Percentiles rank a stretch among this genome's conserved stretches.
phyloP scores from a whole-genome alignment of 2,113 vertebrate genomes.

The Cettia cetti region DNA sequence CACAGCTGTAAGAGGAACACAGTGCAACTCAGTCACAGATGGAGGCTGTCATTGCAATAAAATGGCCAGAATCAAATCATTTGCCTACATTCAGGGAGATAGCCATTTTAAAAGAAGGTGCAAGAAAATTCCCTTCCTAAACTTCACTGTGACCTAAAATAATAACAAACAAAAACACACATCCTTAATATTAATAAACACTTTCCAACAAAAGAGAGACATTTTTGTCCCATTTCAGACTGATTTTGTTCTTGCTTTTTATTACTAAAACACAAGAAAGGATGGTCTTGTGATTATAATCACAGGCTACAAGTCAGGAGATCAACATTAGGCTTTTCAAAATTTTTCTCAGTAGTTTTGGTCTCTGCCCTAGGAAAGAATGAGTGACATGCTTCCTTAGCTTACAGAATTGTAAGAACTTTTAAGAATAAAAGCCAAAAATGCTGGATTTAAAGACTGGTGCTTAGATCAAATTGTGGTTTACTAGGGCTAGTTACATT shows the following conservation, averaged over 20 bases:
- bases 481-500: not conserved
- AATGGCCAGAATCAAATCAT: not conserved
- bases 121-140: not conserved
- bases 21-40: not conserved
- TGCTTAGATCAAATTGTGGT: not conserved
- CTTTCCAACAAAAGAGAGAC: not conserved
- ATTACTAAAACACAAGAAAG: not conserved
- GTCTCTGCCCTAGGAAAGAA: not conserved
- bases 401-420: not conserved
- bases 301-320: not conserved
- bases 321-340: not conserved
- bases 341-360: not conserved
- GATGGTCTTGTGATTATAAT: conserved; percentile 11
- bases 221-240: not conserved
- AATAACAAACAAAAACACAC: not conserved
- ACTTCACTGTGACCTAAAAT: not conserved
- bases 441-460: not conserved
- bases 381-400: not conserved
- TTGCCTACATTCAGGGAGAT: not conserved
- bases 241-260: not conserved
- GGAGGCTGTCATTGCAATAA: not conserved
- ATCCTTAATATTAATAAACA: not conserved
- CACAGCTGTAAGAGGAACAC: not conserved
- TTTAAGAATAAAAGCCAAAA: not conserved
- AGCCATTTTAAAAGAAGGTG: not conserved